Evolutionary conservation across 2,113 vertebrate species (phyloP), one percentile per base, ranked within the genome.

Genomic region (Paraplagusia blochii): DNA sequence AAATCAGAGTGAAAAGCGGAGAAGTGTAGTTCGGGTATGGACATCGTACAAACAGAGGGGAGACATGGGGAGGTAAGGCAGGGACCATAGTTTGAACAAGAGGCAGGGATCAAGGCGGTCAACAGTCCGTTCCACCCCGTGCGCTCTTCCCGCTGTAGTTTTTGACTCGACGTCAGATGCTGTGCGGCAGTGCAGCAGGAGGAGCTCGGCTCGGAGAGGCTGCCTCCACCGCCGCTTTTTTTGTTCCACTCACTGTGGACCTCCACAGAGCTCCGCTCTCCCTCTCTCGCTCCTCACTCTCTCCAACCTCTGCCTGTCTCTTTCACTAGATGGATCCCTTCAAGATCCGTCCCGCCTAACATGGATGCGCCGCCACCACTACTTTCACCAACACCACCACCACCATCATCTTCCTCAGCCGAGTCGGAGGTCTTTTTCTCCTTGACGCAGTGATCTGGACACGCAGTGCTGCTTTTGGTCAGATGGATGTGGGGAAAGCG

Each of bases 401-500:
- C 73, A 60, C 62, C 59, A 44, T 75, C 78, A 54, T 81, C 74
- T 56, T 71, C 63, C 91, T 93, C 92, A 91, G 91, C 93, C 91
- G 91, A 93, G 90, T 90, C 88, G 89, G 92, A 94, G 92, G 93
- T 88, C 88, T 91, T 84, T 80, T 93, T 86, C 91, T 93, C 83
- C 90, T 93, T 94, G 94, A 93, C 92, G 96, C 96, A 97, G 94
- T 97, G 93, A 97, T 88, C 87, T 67, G 94, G 93, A 93, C 94
- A 92, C 89, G 92, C 92, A 87, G 85, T 84, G 90, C 91, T 90
- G 92, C 14, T 34, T 89, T 91, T 53, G 42, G 34, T 52, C 70
- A 53, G 89, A 95, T 93, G 93, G 94, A 92, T 89, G 88, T 87
- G 91, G 60, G 91, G 90, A 74, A 92, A 76, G 85, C 73, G 89